These are phyloP conservation scores for Polyommatus iphigenia DNA, from an alignment of 2,888 invertebrate species.

Conservation along the genomic window DNA sequence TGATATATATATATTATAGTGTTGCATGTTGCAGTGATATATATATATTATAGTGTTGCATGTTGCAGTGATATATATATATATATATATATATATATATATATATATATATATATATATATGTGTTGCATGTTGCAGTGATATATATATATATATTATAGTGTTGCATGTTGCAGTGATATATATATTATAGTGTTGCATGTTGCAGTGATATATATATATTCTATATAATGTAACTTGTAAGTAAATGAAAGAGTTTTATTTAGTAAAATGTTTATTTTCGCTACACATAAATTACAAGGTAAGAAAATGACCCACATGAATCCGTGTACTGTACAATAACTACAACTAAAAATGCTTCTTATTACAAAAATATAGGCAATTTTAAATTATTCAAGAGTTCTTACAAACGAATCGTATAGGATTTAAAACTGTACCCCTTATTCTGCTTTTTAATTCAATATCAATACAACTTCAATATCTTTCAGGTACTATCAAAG, in stretches of 20 bases:
- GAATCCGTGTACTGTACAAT: constrained; percentile 47
- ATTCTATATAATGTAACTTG: neutral
- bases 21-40: too few species aligned
- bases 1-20: too few species aligned
- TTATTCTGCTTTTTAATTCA: neutral
- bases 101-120: too few species aligned
- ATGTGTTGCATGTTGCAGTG: too few species aligned
- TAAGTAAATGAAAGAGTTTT: constrained; percentile 30
- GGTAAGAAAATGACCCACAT: constrained; percentile 45
- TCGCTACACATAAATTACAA: constrained; percentile 50
- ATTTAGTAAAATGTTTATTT: constrained; percentile 45
- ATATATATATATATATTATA: too few species aligned
- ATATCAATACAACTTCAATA: neutral
- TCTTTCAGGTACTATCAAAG: too few species aligned
- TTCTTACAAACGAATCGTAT: constrained; percentile 36
- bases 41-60: too few species aligned
- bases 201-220: too few species aligned
- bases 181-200: too few species aligned
- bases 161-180: too few species aligned
- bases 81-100: too few species aligned
- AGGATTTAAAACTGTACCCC: neutral
- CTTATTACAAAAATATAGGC: constrained; percentile 44
- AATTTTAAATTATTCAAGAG: constrained; percentile 44
- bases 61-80: too few species aligned
- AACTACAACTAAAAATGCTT: constrained; percentile 50